Base-by-base conservation (phyloP, 2,113 vertebrate species). In the Rhagologus leucostigma region DNA sequence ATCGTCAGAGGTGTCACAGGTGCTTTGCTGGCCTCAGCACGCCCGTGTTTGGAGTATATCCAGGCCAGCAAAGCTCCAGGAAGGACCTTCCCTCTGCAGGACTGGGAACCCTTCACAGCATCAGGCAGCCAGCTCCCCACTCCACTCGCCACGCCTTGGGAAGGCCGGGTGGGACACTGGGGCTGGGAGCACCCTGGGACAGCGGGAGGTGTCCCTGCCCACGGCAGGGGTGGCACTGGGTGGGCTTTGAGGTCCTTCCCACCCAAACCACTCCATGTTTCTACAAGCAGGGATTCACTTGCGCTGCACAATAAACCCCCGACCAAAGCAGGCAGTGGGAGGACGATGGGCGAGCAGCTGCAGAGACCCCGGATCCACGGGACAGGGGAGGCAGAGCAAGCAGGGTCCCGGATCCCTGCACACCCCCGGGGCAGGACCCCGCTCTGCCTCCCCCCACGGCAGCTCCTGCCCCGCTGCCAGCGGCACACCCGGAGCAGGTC, bases 131-230 rank as follows among this genome's bases (percentile, higher is more conserved):
- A 69, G 19, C 49, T 27, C 3, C 59, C 33, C 12, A 49, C 35
- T 37, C 26, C 65, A 29, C 12, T 49, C 21, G 11, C 2, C 27
- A 6, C 0, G 1, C 5, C 71, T 24, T 7, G 22, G 2, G 5
- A 13, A 37, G 11, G 7, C 21, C 63, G 23, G 63, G 33, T 0
- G 37, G 63, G 53, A 19, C 53, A 21, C 1, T 5, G 30, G 73
- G 37, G 53, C 46, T 15, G 2, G 73, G 14, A 77, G 17, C 22
- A 44, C 0, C 39, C 46, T 41, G 55, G 39, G 35, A 13, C 12
- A 55, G 26, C 2, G 15, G 39, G 13, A 69, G 11, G 11, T 35
- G 39, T 27, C 70, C 39, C 46, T 53, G 46, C 19, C 71, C 37
- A 17, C 1, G 23, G 44, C 44, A 52, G 41, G 55, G 50, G 23